Evolutionary conservation across 1,140 invertebrate genomes (phyloP).

Genomic region (Sogatella furcifera): DNA sequence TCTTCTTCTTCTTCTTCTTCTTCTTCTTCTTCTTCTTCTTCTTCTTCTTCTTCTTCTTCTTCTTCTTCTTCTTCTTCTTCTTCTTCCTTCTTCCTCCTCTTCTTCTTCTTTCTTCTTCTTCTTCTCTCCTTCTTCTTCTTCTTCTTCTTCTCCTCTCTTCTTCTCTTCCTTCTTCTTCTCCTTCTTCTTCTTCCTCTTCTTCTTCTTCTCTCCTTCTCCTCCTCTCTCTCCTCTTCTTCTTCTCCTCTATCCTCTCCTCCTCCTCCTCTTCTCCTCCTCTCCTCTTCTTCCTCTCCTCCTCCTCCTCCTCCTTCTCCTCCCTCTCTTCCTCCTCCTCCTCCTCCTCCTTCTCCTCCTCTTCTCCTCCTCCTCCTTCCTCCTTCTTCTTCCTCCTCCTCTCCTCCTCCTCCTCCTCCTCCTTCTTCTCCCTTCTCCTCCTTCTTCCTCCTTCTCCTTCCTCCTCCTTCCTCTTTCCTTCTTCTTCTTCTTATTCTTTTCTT

Average conservation of each 20-base stretch:
- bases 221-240: neutral
- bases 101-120: neutral
- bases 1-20: neutral
- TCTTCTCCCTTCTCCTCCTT: too few relatives aligned
- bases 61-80: neutral
- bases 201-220: too few relatives aligned
- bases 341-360: neutral
- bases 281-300: too few relatives aligned
- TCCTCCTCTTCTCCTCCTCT: too few relatives aligned
- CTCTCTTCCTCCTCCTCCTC: too few relatives aligned
- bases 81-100: neutral
- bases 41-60: neutral
- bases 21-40: neutral
- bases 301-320: too few relatives aligned
- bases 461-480: too few relatives aligned
- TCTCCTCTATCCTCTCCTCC: neutral
- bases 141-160: neutral
- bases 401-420: too few relatives aligned
- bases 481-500: neutral
- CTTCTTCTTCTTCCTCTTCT: neutral
- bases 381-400: too few relatives aligned
- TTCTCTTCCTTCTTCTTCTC: neutral
- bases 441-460: too few relatives aligned
- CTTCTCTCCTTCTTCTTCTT: neutral
- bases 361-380: neutral